Base-by-base conservation (phyloP, 1,140 invertebrate genomes). In the Megalonaias nervosa region DNA sequence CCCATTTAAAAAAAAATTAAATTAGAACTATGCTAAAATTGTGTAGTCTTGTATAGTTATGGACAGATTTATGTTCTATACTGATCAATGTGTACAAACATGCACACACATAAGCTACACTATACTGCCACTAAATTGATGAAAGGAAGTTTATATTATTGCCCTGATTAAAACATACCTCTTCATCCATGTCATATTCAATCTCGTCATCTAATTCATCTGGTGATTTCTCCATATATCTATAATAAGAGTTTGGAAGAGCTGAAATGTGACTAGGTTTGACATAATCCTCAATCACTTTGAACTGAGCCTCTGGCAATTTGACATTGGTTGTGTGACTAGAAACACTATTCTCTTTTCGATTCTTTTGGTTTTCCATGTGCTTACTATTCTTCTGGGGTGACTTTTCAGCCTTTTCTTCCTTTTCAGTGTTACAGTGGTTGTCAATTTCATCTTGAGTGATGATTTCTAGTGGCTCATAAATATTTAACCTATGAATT, bases 161-260 rank as follows among this genome's bases (percentile, higher is more conserved):
- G 38, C 60, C 13, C 17, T 19, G 68, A 74, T 48, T 9, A 19
- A 74, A 31, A 38, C 74, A 81, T 74, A 91, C 91, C 91, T 99
- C 97, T 91, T 99, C 98, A 91, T 99, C 98, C 80, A 99, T 94
- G 92, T 99, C 98, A 93, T 99, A 99, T 89, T 99, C 98, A 5
- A 99, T 94, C 91, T 95, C 94, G 85, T 97, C 95, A 92, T 99
- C 97, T 62, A 99, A 91, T 90, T 99, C 97, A 90, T 99, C 97
- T 12, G 94, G 93, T 65, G 96, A 96, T 86, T 97, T 97, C 89
- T 99, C 98, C 88, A 99, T 98, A 90, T 98, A 99, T 82, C 96
- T 92, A 81, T 89, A 92, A 88, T 97, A 97, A 16, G 95, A 94
- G 90, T 95, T 94, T 13, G 95, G 94, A 81, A 95, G 91, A 4